Percentiles rank a stretch among this genome's conserved stretches.
These are phyloP conservation scores for Pipistrellus pygmaeus DNA, from an alignment of 2,797 vertebrate species.

Conservation along the genomic window DNA sequence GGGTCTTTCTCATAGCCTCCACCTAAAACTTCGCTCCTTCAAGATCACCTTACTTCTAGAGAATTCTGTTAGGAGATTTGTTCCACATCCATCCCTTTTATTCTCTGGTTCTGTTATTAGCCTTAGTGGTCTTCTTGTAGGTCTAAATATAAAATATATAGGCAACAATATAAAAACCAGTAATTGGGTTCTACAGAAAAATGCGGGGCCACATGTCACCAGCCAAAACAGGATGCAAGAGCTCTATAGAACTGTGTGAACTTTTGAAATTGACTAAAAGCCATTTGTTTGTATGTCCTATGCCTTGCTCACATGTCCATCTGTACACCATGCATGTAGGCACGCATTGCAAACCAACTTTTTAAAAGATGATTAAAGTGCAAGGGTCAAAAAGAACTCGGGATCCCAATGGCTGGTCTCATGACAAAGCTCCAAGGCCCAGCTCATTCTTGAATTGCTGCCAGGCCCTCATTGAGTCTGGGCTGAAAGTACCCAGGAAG, in stretches of 20 bases:
- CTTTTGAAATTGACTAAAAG: neutral
- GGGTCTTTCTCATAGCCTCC: neutral
- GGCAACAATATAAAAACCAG: neutral
- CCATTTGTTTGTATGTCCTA: neutral
- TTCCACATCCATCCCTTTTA: rapidly evolving
- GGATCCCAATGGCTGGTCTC: neutral
- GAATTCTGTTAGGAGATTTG: neutral
- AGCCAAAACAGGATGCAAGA: neutral
- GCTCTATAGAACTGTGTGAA: rapidly evolving
- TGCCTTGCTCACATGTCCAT: rapidly evolving
- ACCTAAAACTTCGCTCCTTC: no score
- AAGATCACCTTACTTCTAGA: rapidly evolving
- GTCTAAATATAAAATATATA: neutral
- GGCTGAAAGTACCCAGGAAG: neutral
- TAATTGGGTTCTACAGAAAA: rapidly evolving
- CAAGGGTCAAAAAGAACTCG: neutral
- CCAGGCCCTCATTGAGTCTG: neutral
- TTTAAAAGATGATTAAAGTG: neutral
- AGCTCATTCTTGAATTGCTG: neutral
- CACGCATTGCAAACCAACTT: rapidly evolving
- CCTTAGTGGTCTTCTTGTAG: neutral
- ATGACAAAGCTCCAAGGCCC: neutral
- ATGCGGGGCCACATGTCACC: rapidly evolving
- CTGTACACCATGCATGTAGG: rapidly evolving
- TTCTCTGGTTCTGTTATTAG: neutral